Base-by-base conservation (phyloP, 2,113 vertebrate species). In the Mormoops blainvillei region DNA sequence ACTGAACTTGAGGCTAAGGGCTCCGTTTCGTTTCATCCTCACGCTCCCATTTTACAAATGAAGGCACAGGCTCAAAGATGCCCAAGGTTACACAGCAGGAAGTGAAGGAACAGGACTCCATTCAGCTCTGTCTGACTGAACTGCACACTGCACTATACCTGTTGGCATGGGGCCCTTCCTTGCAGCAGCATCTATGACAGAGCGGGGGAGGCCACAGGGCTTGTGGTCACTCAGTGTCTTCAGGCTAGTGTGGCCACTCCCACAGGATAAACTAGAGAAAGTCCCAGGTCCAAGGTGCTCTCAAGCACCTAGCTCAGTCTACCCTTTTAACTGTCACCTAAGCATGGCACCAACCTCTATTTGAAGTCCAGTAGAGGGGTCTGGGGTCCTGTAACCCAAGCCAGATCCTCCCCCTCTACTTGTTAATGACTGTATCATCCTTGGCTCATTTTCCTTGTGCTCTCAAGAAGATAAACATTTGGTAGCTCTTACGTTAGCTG, bases 81-180 rank as follows among this genome's bases (percentile, higher is more conserved):
- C 68, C 61, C 58, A 7, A 20, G 76, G 22, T 45, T 71, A 38
- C 71, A 45, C 13, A 22, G 81, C 80, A 93, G 10, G 31, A 80
- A n/a, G 20, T 3, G 12, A 93, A 20, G 65, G 13, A 56, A 13
- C 28, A 16, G n/a, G 19, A 4, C 22, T 43, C 13, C 33, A 11
- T 2, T 19, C 71, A 45, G 58, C 65, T 20, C 50, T 22, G 9
- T 2, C 5, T 12, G 16, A 92, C 45, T 45, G 4, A 2, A 0
- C 43, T 2, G 9, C 19, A 4, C 7, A 0, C 1, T 24, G 18
- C 52, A 7, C 1, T 1, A 19, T 33, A 15, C 33, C 83, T 81
- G 18, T 13, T 6, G 36, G 36, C 45, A 43, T 10, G 4, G 68
- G 85, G 4, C 52, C 73, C 52, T 9, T 70, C 43, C 14, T 12